Percentiles rank a stretch among this genome's conserved stretches.
Evolutionary conservation across 2,888 invertebrate species (phyloP).

Genomic region (Girardia tigrina): DNA sequence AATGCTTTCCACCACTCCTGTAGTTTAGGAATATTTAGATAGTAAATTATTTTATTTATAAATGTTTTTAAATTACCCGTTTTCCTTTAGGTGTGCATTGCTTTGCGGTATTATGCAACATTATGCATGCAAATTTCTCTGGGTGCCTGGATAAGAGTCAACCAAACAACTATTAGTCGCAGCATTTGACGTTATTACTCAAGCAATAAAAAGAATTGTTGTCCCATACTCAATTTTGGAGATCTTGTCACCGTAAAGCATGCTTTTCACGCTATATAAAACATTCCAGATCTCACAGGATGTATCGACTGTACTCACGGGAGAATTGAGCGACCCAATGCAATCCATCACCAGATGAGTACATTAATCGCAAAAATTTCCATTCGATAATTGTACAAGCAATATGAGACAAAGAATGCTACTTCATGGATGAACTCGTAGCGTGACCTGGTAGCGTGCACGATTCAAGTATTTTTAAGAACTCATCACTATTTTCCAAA

Average conservation of each 20-base stretch:
- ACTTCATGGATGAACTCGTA: constrained; percentile 11
- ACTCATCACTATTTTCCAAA: neutral
- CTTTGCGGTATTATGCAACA: constrained; percentile 16
- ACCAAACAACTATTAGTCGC: constrained; percentile 18
- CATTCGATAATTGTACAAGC: constrained; percentile 25
- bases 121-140: neutral
- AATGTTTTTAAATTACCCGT: too few relatives aligned
- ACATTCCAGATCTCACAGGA: neutral
- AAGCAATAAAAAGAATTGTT: neutral
- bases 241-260: neutral
- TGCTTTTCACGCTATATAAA: neutral
- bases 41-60: neutral
- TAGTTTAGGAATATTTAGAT: neutral
- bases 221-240: neutral
- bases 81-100: neutral
- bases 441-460: constrained; percentile 29
- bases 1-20: neutral
- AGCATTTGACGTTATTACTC: neutral
- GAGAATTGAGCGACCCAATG: neutral
- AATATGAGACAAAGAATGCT: neutral
- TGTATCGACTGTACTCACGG: constrained; percentile 18
- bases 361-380: constrained; percentile 21
- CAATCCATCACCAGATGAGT: too few relatives aligned
- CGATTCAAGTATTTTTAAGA: constrained; percentile 4
- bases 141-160: constrained; percentile 13